Conservation (phyloP, 2,888 invertebrate species). For the Steinernema hermaphroditum region DNA sequence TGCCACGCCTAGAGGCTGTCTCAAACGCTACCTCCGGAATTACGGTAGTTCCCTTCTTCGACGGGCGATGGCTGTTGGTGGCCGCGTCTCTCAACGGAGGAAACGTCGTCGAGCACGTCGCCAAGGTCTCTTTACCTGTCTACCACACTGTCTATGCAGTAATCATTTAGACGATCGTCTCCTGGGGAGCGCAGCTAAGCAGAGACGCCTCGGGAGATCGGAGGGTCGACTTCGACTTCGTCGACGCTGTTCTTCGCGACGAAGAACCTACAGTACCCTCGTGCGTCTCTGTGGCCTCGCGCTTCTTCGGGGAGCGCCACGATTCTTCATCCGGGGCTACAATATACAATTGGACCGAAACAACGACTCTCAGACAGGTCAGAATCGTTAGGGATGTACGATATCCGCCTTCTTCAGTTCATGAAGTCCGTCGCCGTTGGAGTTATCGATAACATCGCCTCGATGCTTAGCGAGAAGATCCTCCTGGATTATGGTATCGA, state of each 20-base stretch:
- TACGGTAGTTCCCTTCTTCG: slow-evolving; percentile 37
- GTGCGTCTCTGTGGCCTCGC: neutral
- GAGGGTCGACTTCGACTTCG: neutral
- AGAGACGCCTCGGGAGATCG: neutral
- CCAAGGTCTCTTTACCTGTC: neutral
- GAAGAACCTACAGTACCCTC: no score
- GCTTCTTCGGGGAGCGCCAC: slow-evolving; percentile 11
- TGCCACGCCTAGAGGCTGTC: neutral
- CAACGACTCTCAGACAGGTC: neutral
- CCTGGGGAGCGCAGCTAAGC: neutral
- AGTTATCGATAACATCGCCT: neutral
- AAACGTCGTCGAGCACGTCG: slow-evolving; percentile 34
- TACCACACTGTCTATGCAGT: neutral
- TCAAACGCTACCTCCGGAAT: neutral
- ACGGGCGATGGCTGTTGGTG: slow-evolving; percentile 31
- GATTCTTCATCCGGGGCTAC: neutral
- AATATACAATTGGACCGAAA: neutral
- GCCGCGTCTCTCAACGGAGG: slow-evolving; percentile 44
- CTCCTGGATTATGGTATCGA: neutral
- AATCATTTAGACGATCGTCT: neutral
- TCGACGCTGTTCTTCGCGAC: neutral
- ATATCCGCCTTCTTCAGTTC: no score
- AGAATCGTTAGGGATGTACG: no score
- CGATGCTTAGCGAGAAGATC: neutral
- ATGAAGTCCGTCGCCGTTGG: neutral